Conservation (phyloP, 2,797 vertebrate species). For the Remorina albescens region DNA sequence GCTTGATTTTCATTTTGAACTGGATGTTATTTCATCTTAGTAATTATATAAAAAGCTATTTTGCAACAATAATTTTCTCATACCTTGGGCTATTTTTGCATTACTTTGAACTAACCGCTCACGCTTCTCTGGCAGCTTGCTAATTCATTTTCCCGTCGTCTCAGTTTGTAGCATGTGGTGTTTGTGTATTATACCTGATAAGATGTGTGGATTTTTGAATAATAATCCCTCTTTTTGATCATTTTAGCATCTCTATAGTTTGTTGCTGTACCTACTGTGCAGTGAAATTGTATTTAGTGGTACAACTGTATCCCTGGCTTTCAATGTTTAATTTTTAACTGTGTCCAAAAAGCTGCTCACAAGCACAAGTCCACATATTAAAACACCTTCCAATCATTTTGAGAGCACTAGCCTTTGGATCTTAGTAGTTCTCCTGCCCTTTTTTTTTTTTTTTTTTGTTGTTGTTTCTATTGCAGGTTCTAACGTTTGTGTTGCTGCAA, state of each 20-base stretch:
- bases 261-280: background rate
- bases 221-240: background rate
- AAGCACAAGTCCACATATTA: background rate
- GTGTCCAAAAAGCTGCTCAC: background rate
- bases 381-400: background rate
- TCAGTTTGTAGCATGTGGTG: too few species aligned
- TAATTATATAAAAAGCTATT: background rate
- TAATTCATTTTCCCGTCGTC: too few species aligned
- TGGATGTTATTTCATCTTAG: background rate
- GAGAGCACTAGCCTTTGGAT: background rate
- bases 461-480: slow-evolving; percentile 16
- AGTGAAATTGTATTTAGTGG: background rate
- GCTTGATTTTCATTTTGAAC: background rate
- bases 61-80: background rate
- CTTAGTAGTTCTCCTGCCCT: background rate
- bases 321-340: background rate
- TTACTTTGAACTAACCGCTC: background rate
- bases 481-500: background rate
- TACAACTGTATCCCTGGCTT: background rate
- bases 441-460: slow-evolving; percentile 22
- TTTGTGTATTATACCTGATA: too few species aligned
- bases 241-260: too few species aligned
- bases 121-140: background rate
- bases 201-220: too few species aligned
- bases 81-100: background rate